A percentile compares a stretch with the other conserved stretches of the same genome.
Evolutionary conservation across 1,140 invertebrate species (phyloP).

Genomic region (Lanistes nyassanus): DNA sequence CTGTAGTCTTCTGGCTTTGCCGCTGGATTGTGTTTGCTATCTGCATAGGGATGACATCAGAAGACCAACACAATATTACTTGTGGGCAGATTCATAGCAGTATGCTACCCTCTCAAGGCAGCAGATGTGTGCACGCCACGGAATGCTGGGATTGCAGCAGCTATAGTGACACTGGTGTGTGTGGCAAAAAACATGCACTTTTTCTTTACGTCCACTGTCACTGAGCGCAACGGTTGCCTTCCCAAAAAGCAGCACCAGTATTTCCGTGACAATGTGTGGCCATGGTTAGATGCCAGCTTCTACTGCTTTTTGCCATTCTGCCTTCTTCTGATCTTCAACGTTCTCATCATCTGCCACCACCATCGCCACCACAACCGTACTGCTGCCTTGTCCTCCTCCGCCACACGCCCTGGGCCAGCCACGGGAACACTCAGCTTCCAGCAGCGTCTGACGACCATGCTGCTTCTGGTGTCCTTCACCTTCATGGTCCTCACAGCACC

Average conservation of each 20-base stretch:
- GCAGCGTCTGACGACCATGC: constrained; percentile 44
- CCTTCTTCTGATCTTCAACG: constrained; percentile 52
- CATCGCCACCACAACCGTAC: constrained; percentile 36
- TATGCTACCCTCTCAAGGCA: constrained; percentile 51
- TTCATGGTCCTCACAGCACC: constrained; percentile 50
- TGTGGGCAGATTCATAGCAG: constrained; percentile 44
- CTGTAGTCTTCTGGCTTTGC: too few relatives aligned
- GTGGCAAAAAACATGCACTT: constrained; percentile 43
- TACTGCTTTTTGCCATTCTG: constrained; percentile 57
- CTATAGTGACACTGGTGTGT: constrained; percentile 34
- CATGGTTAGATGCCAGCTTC: constrained; percentile 56
- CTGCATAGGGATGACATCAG: too few relatives aligned
- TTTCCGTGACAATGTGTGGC: constrained; percentile 43
- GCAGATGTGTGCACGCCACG: constrained; percentile 29
- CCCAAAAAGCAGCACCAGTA: constrained; percentile 28
- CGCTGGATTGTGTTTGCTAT: too few relatives aligned
- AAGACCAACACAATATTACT: background rate
- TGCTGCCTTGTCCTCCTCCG: background rate
- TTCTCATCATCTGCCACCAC: constrained; percentile 51
- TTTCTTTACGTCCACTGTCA: constrained; percentile 40
- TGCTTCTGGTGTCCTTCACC: constrained; percentile 47
- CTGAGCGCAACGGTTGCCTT: constrained; percentile 25
- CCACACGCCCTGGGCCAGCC: constrained; percentile 1
- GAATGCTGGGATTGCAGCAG: constrained; percentile 32
- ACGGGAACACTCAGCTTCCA: constrained; percentile 26